phyloP scores from a whole-genome alignment of 2,797 vertebrate genomes.

The Acanthurus lineatus region DNA sequence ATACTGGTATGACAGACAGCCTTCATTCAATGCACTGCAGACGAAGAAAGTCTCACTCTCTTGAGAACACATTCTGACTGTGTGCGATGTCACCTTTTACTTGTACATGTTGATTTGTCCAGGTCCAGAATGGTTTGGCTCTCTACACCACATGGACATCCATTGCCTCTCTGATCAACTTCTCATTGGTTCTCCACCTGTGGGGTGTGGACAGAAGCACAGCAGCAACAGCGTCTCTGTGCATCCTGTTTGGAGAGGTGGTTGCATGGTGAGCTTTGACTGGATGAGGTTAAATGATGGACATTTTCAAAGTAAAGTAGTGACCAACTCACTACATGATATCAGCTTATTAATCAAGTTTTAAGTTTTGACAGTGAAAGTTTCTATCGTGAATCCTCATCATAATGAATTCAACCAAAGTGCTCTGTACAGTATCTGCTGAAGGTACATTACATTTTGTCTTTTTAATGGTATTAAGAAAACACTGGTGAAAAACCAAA shows the following conservation, averaged over 20 bases:
- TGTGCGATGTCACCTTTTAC: neutral
- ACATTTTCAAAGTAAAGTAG: neutral
- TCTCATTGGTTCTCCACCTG: constrained; percentile 84
- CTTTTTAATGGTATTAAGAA: neutral
- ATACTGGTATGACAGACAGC: constrained; percentile 64
- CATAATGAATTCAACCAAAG: neutral
- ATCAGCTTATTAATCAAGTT: neutral
- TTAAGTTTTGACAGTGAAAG: neutral
- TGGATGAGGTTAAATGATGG: neutral
- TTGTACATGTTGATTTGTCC: fast-evolving
- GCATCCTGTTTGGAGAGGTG: constrained; percentile 80
- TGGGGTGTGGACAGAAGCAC: constrained; percentile 76
- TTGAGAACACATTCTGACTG: neutral
- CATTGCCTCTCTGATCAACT: constrained; percentile 89
- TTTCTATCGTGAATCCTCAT: neutral
- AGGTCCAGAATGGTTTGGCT: constrained; percentile 91
- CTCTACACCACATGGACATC: constrained; percentile 88
- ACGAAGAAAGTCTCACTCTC: too few species aligned
- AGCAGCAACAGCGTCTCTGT: constrained; percentile 80
- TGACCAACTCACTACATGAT: neutral
- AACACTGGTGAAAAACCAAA: neutral
- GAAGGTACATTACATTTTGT: neutral
- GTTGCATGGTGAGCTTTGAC: constrained; percentile 74
- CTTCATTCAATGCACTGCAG: neutral
- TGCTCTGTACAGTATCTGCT: neutral